phyloP scores from a whole-genome alignment of 2,113 vertebrate species.

The Chinchilla lanigera region DNA sequence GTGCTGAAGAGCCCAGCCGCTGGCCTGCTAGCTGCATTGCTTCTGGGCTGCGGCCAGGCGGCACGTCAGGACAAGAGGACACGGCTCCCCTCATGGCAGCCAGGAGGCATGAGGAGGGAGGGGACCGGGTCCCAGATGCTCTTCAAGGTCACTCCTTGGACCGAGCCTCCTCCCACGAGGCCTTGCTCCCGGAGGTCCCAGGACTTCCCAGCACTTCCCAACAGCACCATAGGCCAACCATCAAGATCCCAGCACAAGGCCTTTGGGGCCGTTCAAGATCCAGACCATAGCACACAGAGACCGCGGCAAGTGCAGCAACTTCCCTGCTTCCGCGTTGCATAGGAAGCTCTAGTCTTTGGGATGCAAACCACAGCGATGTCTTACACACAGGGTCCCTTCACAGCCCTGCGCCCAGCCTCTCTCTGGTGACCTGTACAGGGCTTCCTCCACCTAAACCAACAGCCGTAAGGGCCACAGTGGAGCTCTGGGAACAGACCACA shows the following conservation, averaged over 20 bases:
- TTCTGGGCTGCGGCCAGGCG: neutral
- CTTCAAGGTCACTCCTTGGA: neutral
- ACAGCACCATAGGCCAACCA: neutral
- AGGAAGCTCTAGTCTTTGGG: neutral
- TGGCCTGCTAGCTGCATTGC: too few relatives aligned
- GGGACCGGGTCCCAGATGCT: fast-evolving
- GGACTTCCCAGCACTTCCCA: neutral
- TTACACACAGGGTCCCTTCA: neutral
- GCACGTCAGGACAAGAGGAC: neutral
- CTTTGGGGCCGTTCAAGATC: neutral
- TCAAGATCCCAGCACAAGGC: neutral
- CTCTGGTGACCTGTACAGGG: neutral
- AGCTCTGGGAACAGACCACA: too few relatives aligned
- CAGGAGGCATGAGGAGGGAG: neutral
- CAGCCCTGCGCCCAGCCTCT: neutral
- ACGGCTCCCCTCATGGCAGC: neutral
- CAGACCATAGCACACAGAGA: neutral
- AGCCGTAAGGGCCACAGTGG: too few relatives aligned
- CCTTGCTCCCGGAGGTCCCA: neutral
- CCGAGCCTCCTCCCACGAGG: neutral
- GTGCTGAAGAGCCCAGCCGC: too few relatives aligned
- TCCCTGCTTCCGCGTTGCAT: neutral
- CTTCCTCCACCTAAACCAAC: neutral
- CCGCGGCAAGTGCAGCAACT: too few relatives aligned
- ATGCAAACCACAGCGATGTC: neutral